Base-by-base conservation (phyloP, 2,797 vertebrate genomes). In the Acrossocheilus fasciatus region DNA sequence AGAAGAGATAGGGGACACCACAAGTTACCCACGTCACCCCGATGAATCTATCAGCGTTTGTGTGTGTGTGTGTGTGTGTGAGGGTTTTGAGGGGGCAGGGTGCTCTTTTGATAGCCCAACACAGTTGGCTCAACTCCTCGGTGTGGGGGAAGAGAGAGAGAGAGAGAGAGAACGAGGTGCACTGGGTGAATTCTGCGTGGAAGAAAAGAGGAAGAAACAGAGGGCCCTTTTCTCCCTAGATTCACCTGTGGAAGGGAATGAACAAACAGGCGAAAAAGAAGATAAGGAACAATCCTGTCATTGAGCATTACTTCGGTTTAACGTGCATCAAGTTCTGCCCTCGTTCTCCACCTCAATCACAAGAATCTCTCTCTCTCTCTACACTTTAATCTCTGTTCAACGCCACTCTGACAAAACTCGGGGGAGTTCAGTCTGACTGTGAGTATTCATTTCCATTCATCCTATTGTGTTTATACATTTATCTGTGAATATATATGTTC, bases 61-160 rank as follows among this genome's bases (percentile, higher is more conserved):
- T 50, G 5, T 41, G 36, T 87, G 43, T 50, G 84, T 69, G 39
- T 57, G 70, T 79, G 8, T 83, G 68, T 86, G 80, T 82, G 89
- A 86, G 72, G 81, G 73, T 0, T 73, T 75, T 74, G 83, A 85
- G 88, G 79, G 90, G 91, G 91, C 45, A 84, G 69, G 90, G 88
- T 87, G 87, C 89, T 92, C 91, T 85, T 90, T 88, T 96, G 94
- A 96, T 95, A 93, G 94, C 94, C 92, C 87, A 91, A 92, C 93
- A 94, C 95, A 96, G 95, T 96, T 96, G 96, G 94, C 95, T 95
- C 89, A 92, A 93, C 91, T 92, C 93, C 91, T 92, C 92, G 69
- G 83, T 76, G 72, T 83, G 86, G 86, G 88, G 86, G 86, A 87
- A 92, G 90, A 85, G 83, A 90, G 84, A 93, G 88, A 91, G 92